phyloP scores from a whole-genome alignment of 2,113 vertebrate species.

The Otocyon megalotis region DNA sequence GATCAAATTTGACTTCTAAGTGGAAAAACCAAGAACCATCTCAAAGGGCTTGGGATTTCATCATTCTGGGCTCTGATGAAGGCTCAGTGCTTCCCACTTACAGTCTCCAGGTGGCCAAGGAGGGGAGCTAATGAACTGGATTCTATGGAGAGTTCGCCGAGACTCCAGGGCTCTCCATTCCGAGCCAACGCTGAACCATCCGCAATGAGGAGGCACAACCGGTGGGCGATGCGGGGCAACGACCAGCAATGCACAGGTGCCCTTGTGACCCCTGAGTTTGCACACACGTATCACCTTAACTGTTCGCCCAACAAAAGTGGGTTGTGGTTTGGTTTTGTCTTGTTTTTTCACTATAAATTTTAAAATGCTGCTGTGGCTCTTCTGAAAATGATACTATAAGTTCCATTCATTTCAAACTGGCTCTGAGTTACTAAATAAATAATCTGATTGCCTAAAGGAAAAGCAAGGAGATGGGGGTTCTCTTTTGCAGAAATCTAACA shows the following conservation, averaged over 20 bases:
- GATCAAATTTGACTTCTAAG: not conserved
- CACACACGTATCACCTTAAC: not conserved
- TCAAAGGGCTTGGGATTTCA: not conserved
- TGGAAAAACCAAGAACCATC: not conserved
- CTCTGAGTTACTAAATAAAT: conserved; percentile 10
- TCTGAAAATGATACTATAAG: not conserved
- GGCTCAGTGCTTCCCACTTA: not conserved
- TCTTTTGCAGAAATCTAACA: not conserved
- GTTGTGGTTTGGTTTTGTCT: not conserved
- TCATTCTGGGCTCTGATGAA: conserved; percentile 34
- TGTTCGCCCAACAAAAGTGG: not conserved
- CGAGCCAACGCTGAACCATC: not conserved
- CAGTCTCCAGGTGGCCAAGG: conserved; percentile 65
- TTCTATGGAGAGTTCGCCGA: conserved; percentile 51
- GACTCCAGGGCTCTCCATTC: conserved; percentile 59
- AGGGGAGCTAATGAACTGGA: conserved; percentile 40
- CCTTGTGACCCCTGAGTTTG: not conserved
- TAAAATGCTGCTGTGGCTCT: not conserved
- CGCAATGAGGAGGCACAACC: not conserved
- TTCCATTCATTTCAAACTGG: not conserved
- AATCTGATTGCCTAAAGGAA: not conserved
- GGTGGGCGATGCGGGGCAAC: not conserved
- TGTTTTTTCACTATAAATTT: not conserved
- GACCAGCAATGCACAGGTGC: not conserved
- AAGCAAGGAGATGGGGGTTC: not conserved